A percentile compares a stretch with the other conserved stretches of the same genome.
Conservation (phyloP, 2,888 invertebrate genomes). For the Diplazon laetatorius region DNA sequence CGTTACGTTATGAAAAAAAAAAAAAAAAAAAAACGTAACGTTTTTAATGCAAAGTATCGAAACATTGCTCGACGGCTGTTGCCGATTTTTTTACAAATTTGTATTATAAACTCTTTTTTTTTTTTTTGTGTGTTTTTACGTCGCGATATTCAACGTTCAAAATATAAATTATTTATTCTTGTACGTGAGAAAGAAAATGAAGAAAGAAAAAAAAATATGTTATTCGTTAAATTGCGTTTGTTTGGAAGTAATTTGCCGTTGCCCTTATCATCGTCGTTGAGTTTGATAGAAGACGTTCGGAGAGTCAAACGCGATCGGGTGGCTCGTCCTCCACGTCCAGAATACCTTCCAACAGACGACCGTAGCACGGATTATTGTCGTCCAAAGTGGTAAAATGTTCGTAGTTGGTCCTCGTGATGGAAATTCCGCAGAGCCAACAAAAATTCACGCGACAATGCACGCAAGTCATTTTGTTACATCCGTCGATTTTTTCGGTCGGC, state of each 20-base stretch:
- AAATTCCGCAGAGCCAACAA: slow-evolving; percentile 72
- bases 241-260: neutral
- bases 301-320: too few species aligned
- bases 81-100: neutral
- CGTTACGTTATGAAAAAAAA: slow-evolving; percentile 46
- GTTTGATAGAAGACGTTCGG: too few species aligned
- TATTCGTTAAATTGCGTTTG: neutral
- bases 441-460: slow-evolving; percentile 65
- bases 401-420: slow-evolving; percentile 68
- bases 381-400: slow-evolving; percentile 66
- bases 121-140: too few species aligned
- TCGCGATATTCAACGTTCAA: slow-evolving; percentile 11
- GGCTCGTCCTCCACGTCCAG: neutral
- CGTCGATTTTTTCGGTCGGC: slow-evolving; percentile 66
- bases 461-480: slow-evolving; percentile 73
- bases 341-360: slow-evolving; percentile 68
- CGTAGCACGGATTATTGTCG: slow-evolving; percentile 59
- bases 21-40: too few species aligned
- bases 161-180: slow-evolving; percentile 46
- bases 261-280: too few species aligned
- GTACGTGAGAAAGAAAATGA: slow-evolving; percentile 25
- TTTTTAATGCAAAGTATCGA: slow-evolving; percentile 17
- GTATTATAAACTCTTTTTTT: neutral
- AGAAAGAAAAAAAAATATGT: neutral
- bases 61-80: neutral